Conservation (phyloP, 2,113 vertebrate genomes). For the Bos indicus region DNA sequence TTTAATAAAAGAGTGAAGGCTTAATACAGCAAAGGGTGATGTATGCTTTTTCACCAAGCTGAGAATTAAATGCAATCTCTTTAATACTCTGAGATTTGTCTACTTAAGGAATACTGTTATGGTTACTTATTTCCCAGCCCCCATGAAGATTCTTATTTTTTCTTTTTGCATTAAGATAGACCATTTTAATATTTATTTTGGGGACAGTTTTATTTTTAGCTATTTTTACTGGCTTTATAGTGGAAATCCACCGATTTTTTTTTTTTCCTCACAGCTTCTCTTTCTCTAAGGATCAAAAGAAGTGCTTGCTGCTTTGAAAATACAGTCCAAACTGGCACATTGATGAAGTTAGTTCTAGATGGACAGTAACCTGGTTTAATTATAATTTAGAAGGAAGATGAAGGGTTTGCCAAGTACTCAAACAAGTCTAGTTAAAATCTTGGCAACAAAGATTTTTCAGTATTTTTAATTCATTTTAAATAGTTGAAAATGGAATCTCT, state of each 20-base stretch:
- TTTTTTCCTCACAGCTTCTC: background rate
- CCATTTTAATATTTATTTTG: background rate
- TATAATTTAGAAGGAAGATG: background rate
- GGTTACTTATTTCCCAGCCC: background rate
- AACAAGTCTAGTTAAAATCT: background rate
- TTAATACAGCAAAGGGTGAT: background rate
- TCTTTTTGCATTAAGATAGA: background rate
- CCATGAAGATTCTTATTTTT: background rate
- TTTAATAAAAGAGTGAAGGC: background rate
- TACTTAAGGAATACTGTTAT: background rate
- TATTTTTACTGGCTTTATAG: background rate
- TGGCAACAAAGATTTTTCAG: background rate
- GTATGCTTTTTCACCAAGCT: background rate
- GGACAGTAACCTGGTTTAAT: background rate
- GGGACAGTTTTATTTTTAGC: background rate
- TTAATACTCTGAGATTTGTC: background rate
- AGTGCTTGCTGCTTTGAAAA: slow-evolving; percentile 8
- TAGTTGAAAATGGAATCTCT: background rate
- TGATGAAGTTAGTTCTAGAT: background rate
- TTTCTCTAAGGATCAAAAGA: slow-evolving; percentile 15
- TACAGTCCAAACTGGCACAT: background rate
- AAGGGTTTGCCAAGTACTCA: background rate
- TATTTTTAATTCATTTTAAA: slow-evolving; percentile 3
- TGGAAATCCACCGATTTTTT: background rate
- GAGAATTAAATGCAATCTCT: background rate